Percentiles rank a stretch among this genome's conserved stretches.
phyloP scores from a whole-genome alignment of 2,797 vertebrate genomes.

The Hemibagrus guttatus region DNA sequence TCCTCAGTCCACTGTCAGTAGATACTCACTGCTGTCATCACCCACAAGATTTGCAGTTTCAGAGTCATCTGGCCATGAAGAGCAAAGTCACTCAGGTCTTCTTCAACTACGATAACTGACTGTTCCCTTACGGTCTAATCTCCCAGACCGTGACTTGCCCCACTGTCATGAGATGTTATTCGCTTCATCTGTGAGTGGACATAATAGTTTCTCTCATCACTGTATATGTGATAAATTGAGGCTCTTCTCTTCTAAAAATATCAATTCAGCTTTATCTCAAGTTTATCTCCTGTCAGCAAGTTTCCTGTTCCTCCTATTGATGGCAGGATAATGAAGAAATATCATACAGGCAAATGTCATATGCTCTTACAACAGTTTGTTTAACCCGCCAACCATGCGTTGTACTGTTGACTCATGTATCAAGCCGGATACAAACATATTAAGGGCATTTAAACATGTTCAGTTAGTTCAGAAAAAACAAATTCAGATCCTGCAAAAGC shows the following conservation, averaged over 20 bases:
- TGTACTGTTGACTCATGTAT: not conserved
- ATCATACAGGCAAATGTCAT: not conserved
- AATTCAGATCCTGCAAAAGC: not conserved
- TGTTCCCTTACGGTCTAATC: too few relatives aligned
- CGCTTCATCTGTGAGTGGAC: not conserved
- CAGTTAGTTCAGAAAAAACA: not conserved
- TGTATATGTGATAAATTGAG: not conserved
- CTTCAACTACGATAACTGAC: too few relatives aligned
- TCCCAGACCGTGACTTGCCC: too few relatives aligned
- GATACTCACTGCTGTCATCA: too few relatives aligned
- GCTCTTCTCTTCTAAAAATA: not conserved
- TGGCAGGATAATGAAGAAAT: not conserved
- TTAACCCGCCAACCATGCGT: not conserved
- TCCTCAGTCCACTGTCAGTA: too few relatives aligned
- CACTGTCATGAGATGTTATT: too few relatives aligned
- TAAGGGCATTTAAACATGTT: not conserved
- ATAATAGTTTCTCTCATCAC: not conserved
- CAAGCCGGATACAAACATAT: not conserved
- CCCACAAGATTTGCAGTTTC: too few relatives aligned
- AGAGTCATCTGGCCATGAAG: too few relatives aligned
- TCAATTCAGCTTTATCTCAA: not conserved
- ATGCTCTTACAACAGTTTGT: not conserved
- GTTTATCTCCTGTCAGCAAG: not conserved
- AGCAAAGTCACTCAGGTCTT: too few relatives aligned
- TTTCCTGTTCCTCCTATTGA: not conserved